Conservation (phyloP, 2,888 invertebrate species). For the Drosophila prostipennis region DNA sequence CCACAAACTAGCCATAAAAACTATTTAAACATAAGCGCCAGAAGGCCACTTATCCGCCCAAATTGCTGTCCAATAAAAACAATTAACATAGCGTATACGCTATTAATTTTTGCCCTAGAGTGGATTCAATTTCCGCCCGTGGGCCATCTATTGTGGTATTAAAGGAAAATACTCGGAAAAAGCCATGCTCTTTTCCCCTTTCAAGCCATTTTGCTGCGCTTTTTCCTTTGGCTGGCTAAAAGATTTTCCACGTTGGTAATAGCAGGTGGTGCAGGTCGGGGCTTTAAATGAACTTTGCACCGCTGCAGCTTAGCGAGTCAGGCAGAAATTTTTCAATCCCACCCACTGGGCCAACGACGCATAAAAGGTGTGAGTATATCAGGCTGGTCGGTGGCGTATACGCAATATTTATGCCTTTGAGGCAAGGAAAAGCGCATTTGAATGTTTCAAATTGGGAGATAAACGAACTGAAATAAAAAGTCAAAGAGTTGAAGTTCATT, state of each 20-base stretch:
- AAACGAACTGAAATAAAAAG: not conserved
- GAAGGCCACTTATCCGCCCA: slow-evolving; percentile 5
- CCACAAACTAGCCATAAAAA: not conserved
- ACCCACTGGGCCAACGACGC: not conserved
- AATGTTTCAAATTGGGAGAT: not conserved
- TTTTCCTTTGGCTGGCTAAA: slow-evolving; percentile 28
- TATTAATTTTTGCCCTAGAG: slow-evolving; percentile 29
- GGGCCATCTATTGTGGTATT: slow-evolving; percentile 31
- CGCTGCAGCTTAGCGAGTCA: slow-evolving; percentile 57
- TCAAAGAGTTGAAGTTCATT: not conserved
- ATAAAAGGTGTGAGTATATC: slow-evolving; percentile 15
- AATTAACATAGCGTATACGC: slow-evolving; percentile 29
- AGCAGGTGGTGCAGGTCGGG: slow-evolving; percentile 43
- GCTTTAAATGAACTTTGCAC: slow-evolving; percentile 69
- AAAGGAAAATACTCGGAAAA: slow-evolving; percentile 21
- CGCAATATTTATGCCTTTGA: slow-evolving; percentile 9
- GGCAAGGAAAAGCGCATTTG: not conserved
- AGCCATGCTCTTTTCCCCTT: slow-evolving; percentile 1
- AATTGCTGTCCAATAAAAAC: slow-evolving; percentile 30
- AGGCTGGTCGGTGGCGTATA: slow-evolving; percentile 21
- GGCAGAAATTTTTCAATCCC: slow-evolving; percentile 13
- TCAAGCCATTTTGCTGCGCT: slow-evolving; percentile 40
- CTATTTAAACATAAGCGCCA: not conserved
- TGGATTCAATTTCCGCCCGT: slow-evolving; percentile 40
- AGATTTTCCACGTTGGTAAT: slow-evolving; percentile 29